Percentiles rank a stretch among this genome's conserved stretches.
Evolutionary conservation across 2,113 vertebrate genomes (phyloP).

Genomic region (Bubalus kerabau): DNA sequence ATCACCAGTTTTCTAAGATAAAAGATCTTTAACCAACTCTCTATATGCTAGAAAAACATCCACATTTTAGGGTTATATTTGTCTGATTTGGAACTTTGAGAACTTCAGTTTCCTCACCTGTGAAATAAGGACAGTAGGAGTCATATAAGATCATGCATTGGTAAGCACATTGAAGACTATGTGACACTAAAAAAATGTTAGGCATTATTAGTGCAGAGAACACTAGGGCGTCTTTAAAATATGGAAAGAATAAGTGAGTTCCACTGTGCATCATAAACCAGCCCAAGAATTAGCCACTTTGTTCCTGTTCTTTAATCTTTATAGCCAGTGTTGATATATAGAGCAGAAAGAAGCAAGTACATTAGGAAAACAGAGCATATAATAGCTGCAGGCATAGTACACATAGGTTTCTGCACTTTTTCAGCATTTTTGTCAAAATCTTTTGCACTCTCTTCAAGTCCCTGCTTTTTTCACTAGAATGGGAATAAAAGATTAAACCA

Average conservation of each 20-base stretch:
- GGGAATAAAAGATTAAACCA: background rate
- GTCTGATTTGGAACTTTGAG: background rate
- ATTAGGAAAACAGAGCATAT: background rate
- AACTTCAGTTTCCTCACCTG: background rate
- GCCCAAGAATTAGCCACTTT: background rate
- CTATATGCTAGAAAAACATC: background rate
- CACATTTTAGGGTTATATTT: background rate
- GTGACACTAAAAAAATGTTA: background rate
- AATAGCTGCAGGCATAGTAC: background rate
- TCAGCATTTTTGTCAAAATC: background rate
- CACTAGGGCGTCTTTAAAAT: background rate
- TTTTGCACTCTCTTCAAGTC: background rate
- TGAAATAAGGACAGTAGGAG: background rate
- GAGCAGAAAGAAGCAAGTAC: slow-evolving; percentile 17
- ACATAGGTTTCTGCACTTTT: background rate
- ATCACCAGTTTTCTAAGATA: background rate
- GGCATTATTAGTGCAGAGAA: background rate
- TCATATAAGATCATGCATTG: background rate
- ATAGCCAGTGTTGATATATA: background rate
- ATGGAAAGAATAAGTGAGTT: background rate
- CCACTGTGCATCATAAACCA: slow-evolving; percentile 24
- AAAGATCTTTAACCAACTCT: background rate
- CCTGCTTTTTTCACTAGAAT: background rate
- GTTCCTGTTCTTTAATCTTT: background rate
- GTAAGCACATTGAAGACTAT: background rate